These are phyloP conservation scores for Oreocharis arfaki DNA, from an alignment of 2,113 vertebrate species.

Conservation along the genomic window DNA sequence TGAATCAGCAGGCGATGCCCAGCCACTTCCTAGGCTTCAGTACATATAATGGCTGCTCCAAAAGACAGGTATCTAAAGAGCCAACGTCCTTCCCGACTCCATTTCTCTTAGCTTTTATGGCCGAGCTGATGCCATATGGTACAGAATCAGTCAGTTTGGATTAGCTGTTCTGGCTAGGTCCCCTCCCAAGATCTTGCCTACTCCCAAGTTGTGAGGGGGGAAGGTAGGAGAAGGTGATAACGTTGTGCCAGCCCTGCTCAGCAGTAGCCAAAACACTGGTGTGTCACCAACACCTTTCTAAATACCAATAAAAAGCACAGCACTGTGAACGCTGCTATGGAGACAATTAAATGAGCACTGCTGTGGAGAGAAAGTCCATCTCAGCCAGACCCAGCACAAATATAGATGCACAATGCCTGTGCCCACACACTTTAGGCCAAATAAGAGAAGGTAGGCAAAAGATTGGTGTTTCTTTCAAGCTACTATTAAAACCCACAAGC, in stretches of 20 bases:
- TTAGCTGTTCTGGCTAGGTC: not conserved
- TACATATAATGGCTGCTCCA: accelerated
- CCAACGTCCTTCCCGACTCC: accelerated
- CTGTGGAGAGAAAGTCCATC: not conserved
- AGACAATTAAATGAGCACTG: not conserved
- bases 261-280: not conserved
- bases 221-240: not conserved
- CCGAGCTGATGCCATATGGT: not conserved
- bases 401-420: not conserved
- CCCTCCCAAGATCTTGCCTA: not conserved
- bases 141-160: not conserved
- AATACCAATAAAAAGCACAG: not conserved
- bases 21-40: not conserved
- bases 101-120: not conserved
- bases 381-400: not conserved
- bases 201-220: not conserved
- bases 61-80: not conserved
- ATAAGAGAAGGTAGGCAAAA: not conserved
- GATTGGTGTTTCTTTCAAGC: not conserved
- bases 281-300: not conserved
- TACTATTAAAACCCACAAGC: not conserved
- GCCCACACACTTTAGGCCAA: not conserved
- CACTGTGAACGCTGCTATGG: not conserved
- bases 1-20: not conserved
- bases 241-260: not conserved